These are phyloP conservation scores for Chinchilla lanigera DNA, from an alignment of 2,113 vertebrate species.

Conservation along the genomic window DNA sequence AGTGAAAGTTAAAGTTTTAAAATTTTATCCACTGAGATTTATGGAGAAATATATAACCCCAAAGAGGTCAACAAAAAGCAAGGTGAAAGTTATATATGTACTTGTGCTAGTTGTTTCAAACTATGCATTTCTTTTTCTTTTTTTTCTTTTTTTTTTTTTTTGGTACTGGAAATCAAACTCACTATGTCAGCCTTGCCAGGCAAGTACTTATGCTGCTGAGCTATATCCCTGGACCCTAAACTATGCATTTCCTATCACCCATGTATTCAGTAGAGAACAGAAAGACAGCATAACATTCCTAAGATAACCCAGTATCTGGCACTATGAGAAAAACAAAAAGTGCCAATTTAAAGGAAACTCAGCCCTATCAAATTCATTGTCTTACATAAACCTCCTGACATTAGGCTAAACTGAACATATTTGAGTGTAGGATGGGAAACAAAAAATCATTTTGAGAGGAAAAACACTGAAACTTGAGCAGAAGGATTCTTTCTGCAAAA, in stretches of 20 bases:
- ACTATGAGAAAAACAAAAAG: constrained; percentile 68
- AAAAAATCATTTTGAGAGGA: constrained; percentile 23
- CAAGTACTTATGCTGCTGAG: no score
- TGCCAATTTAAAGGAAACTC: constrained; percentile 47
- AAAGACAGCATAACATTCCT: constrained; percentile 58
- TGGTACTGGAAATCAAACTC: no score
- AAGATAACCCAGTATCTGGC: constrained; percentile 43
- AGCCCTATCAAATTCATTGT: constrained; percentile 62
- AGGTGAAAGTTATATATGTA: neutral
- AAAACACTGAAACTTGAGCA: neutral
- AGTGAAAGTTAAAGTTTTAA: neutral
- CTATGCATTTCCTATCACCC: neutral
- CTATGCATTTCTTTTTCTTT: neutral
- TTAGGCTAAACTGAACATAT: constrained; percentile 10
- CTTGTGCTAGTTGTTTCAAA: neutral
- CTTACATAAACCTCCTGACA: constrained; percentile 59
- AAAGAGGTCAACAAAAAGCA: neutral
- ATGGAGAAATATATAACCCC: neutral
- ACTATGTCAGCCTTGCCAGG: no score
- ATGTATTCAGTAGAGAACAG: neutral
- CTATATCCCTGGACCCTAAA: no score
- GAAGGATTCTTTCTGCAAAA: neutral
- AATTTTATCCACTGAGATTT: neutral
- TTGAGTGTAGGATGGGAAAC: neutral
- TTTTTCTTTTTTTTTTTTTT: no score